Evolutionary conservation across 2,113 vertebrate genomes (phyloP).

Genomic region (Pristiophorus japonicus): DNA sequence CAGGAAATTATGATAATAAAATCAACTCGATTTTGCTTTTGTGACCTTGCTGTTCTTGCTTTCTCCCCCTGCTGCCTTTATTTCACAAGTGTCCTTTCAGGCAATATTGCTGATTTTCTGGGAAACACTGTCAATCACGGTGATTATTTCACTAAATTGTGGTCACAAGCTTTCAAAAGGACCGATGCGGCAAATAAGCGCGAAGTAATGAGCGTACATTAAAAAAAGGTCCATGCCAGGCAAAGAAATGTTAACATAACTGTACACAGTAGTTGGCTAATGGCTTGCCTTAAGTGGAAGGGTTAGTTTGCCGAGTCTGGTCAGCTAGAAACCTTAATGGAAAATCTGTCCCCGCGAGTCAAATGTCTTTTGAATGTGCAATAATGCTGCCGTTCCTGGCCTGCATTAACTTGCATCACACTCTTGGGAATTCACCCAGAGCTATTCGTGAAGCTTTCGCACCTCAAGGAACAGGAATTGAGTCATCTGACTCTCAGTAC

Average conservation of each 20-base stretch:
- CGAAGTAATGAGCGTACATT: neutral
- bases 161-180: neutral
- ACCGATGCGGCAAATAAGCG: neutral
- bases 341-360: too few species aligned
- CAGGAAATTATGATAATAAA: neutral
- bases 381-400: neutral
- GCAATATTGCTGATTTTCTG: neutral
- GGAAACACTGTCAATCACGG: neutral
- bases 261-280: neutral
- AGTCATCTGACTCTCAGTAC: neutral
- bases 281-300: too few species aligned
- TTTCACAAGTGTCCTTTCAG: neutral
- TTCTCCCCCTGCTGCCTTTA: neutral
- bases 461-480: neutral
- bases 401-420: neutral
- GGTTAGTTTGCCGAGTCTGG: too few species aligned
- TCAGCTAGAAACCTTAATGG: too few species aligned
- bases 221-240: neutral
- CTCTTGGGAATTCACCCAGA: neutral
- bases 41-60: neutral
- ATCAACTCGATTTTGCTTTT: neutral
- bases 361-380: too few species aligned
- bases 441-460: too few species aligned
- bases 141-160: neutral
- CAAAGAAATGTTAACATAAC: neutral